Base-by-base conservation (phyloP, 1,140 invertebrate genomes). In the Temnothorax curvispinosus region DNA sequence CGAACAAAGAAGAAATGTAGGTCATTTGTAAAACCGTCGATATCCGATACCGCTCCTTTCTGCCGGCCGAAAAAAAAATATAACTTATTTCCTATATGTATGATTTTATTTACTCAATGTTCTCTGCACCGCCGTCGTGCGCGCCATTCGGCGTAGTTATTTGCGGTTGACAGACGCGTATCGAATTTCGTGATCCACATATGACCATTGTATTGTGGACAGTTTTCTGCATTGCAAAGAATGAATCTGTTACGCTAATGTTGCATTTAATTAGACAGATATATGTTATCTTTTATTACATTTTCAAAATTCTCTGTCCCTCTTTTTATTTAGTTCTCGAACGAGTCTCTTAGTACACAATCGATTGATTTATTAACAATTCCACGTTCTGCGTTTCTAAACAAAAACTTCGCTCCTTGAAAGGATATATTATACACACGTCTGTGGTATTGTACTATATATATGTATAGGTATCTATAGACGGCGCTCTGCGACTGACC, bases 401-500 rank as follows among this genome's bases (percentile, higher is more conserved):
- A 82, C 18, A 35, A 47, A 74, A 82, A 58, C 27, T 82, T 27
- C 5, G 27, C 15, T 3, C 21, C 56, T 71, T 44, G n/a, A 74
- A 52, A 3, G 15, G 56, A 32, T 38, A 35, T 71, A 41, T 6
- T 35, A 47, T 38, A 35, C n/a, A 41, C 54, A 35, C 44, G n/a
- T 9, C 60, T 13, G 44, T 32, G 21, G 65, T 69, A 27, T 60
- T 35, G 54, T 82, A 54, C 18, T n/a, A 58, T 47, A 67, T 27
- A 27, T 27, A 27, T 27, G 65, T 44, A 44, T 47, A 60, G 32
- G 8, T 54, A 74, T 58, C 54, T 74, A 18, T 60, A 62, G 69
- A 38, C 69, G 75, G 47, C 47, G 60, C 71, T 62, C 84, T 71
- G 69, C 72, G 71, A 92, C 84, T 92, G 91, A 93, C 91, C 91